Base-by-base conservation (phyloP, 2,797 vertebrate species). In the Tauraco hartlaubi region DNA sequence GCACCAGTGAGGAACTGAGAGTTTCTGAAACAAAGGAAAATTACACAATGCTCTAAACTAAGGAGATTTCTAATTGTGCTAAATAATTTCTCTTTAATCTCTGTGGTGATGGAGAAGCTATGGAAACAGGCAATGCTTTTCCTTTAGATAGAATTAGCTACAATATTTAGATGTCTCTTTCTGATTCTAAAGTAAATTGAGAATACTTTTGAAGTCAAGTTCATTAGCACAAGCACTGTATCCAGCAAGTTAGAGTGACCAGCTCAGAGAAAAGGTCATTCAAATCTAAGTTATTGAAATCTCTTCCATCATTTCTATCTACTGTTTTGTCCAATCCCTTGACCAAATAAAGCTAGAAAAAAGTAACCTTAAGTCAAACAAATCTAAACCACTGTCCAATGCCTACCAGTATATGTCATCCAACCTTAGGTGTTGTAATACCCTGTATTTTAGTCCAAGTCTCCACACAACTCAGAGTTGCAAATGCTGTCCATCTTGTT, bases 321-420 rank as follows among this genome's bases (percentile, higher is more conserved):
- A n/a, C 7, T 41, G 29, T 29, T 55, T 77, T 22, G 46, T 48
- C 44, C 37, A 87, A 61, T 43, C 1, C 21, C 2, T 2, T 71
- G 28, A 55, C 17, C 51, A 85, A 72, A 76, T 4, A 6, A 85
- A 88, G 22, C 16, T n/a, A 56, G 26, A 61, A 77, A 51, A 79
- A 37, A 23, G 33, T 55, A 59, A 77, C 23, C 51, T 51, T 15
- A 39, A 2, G 2, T 58, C 10, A 84, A 86, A 46, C 18, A n/a
- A 54, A 9, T 12, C 39, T 39, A 67, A 62, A 12, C 23, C 35
- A 62, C 10, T 39, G 29, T 22, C 31, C 43, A 54, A 28, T 18
- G 18, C 16, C 22, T 52, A 62, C 9, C 21, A 31, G 6, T 56
- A 37, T 6, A 15, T 0, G 1, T 25, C 29, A 59, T 7, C 26